phyloP scores from a whole-genome alignment of 2,797 vertebrate species.

The Sardinella longiceps region DNA sequence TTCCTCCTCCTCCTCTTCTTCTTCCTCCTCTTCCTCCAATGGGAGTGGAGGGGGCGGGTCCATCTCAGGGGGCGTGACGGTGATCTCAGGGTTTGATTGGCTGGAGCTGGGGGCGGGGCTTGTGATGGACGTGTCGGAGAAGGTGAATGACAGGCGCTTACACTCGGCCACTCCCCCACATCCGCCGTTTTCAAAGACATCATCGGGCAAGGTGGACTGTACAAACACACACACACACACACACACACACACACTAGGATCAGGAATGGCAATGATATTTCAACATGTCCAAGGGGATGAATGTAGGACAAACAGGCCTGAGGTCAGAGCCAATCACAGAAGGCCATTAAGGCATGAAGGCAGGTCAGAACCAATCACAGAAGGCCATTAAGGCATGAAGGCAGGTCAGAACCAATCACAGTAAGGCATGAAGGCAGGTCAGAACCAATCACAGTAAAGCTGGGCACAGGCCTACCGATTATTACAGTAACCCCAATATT shows the following conservation, averaged over 20 bases:
- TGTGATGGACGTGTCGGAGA: slow-evolving; percentile 73
- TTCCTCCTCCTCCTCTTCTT: slow-evolving; percentile 65
- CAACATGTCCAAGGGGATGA: neutral
- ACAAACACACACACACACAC: slow-evolving; percentile 44
- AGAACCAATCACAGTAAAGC: no score
- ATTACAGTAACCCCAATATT: no score
- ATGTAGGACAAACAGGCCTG: neutral
- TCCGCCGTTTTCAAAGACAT: slow-evolving; percentile 85
- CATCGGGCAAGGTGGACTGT: slow-evolving; percentile 90
- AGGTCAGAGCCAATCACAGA: no score
- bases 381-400: no score
- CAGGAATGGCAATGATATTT: neutral
- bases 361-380: no score
- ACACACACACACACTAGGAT: slow-evolving; percentile 19
- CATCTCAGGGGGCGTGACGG: slow-evolving; percentile 78
- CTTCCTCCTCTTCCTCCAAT: slow-evolving; percentile 59
- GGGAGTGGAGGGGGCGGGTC: slow-evolving; percentile 59
- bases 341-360: no score
- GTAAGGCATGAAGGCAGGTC: no score
- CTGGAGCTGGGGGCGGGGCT: slow-evolving; percentile 65
- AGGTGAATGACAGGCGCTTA: slow-evolving; percentile 89
- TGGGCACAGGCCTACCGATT: no score
- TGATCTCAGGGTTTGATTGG: slow-evolving; percentile 87
- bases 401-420: no score
- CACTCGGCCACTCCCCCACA: slow-evolving; percentile 76